Evolutionary conservation across 2,888 invertebrate genomes (phyloP), one percentile per base, ranked within the genome.

Genomic region (Ormia ochracea): DNA sequence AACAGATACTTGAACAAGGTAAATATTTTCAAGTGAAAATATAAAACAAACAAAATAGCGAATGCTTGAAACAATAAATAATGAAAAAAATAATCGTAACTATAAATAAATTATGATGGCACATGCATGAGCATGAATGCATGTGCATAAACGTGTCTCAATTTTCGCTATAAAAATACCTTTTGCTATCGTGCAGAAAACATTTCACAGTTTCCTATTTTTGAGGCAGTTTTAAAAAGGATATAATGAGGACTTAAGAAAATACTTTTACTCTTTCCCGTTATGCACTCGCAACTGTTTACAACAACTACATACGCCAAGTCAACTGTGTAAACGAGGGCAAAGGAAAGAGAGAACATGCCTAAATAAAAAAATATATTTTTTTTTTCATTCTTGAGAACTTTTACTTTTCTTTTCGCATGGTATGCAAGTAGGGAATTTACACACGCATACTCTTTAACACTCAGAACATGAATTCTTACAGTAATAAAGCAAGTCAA

Each of bases 401-500:
- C 31, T 74, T 33, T 66, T 58, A 38, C 23, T 56, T 73, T 36
- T 41, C 31, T 59, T 58, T 38, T 45, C 45, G n/a, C 36, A 31
- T 14, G 9, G 4, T 28, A 14, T 14, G 58, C 38, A 56, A 56
- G 36, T 26, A 52, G 21, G 33, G 26, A 26, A 48, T 28, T 9
- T 63, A 36, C 31, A 21, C 21, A 31, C 9, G 38, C 17, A 14
- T 14, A 63, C 33, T 56, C 14, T n/a, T 33, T 56, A 23, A 36
- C n/a, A 58, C 38, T 23, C 38, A 61, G 28, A 7, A 26, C 26
- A 28, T 14, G 9, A 52, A 72, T 52, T 28, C 43, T 33, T 63
- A 31, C 19, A 45, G 48, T 50, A 52, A 78, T 58, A 65, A 63
- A 58, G 45, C 52, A 63, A 63, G 48, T 63, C 56, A 78, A 74